Evolutionary conservation across 1,140 invertebrate genomes (phyloP), one percentile per base, ranked within the genome.

Genomic region (Stenopsyche tienmushanensis): DNA sequence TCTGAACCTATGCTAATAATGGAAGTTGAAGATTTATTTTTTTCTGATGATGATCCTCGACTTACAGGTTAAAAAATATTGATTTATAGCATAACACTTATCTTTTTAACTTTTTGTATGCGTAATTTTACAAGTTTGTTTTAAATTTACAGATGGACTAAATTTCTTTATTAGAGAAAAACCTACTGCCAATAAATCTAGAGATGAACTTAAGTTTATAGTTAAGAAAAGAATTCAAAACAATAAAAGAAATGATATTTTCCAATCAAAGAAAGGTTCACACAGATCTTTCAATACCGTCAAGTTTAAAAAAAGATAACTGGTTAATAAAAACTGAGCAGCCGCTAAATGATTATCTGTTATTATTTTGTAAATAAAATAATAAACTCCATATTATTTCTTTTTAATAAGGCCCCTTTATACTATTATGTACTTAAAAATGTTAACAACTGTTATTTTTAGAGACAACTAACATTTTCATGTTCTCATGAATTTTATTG

Each of bases 161-260:
- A 72, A 81, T 45, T 87, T 85, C 73, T 82, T 87, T 55, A 80
- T 73, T 41, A 78, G 73, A 50, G 29, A 50, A 1, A 65, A 80
- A 42, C 70, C 72, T 39, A 71, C 70, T 25, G 70, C 74, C 21
- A 74, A 75, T 18, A 71, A 77, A 44, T 67, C 75, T 15, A 74
- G 86, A 67, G 76, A 79, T 45, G 79, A 83, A 72, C 72, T 87
- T 13, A 87, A 86, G 74, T 78, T 81, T 66, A 76, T 86, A 9
- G 82, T 87, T 64, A 84, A 82, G 70, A 79, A 82, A 54, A 83
- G 86, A 73, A 79, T 87, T 49, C 81, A 81, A 63, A 86, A 83
- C 66, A 85, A 84, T 69, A 74, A 80, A 41, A 79, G 79, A 49
- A 86, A 84, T 69, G 81, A 76, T 66, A 65, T 54, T 25, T 65